Evolutionary conservation across 2,113 vertebrate species (phyloP), one percentile per base, ranked within the genome.

Genomic region (Tonatia bakeri): DNA sequence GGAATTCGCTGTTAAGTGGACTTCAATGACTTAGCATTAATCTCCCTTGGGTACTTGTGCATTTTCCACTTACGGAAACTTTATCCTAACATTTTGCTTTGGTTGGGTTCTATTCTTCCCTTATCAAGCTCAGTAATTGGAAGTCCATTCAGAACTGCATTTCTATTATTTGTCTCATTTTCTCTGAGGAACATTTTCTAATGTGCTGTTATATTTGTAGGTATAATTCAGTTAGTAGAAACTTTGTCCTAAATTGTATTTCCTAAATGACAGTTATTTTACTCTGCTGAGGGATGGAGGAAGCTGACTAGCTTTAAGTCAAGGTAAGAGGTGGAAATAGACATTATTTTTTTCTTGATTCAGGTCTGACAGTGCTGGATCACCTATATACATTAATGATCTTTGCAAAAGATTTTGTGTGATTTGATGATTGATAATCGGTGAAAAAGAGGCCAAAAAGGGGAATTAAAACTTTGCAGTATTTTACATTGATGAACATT

Each of bases 1-100:
- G 82, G 91, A 92, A 81, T 96, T 67, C 69, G 40, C n/a, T 85
- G n/a, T 93, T 77, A 82, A 65, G 72, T 81, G 76, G 26, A 7
- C 72, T 91, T 93, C 89, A 93, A 79, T 91, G 54, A 70, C 36
- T 33, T 50, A 43, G 19, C 28, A 36, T 81, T 73, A 61, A 56
- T 75, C 90, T 94, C 59, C 52, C 24, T 54, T 36, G 40, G 83
- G 26, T 14, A 45, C 10, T 81, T 95, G 56, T 45, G 16, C 54
- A 19, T 3, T 65, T 56, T 75, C 88, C n/a, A 65, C 8, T 84
- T 95, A 38, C 0, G 38, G 22, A 20, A 72, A 13, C 75, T 94
- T 87, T 87, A 65, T 59, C 17, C 36, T 56, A n/a, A 45, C 15
- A 75, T 92, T 90, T 84, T 76, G 36, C 50, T 70, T 69, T 92